These are phyloP conservation scores for Xerus inauris DNA, from an alignment of 2,113 vertebrate species.

Conservation along the genomic window DNA sequence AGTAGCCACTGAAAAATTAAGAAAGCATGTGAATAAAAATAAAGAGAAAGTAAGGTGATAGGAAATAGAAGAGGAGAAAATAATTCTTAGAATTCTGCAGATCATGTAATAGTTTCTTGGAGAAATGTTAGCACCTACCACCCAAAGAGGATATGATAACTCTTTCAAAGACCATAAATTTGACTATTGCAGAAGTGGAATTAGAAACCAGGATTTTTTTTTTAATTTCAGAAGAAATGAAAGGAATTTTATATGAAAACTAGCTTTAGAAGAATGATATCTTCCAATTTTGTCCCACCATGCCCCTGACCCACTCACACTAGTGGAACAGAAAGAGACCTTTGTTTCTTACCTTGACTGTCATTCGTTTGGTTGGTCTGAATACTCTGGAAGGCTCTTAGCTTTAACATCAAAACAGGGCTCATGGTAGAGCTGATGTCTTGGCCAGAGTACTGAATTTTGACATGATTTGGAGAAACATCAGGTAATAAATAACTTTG, in stretches of 20 bases:
- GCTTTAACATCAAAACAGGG: neutral
- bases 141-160: neutral
- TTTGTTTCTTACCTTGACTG: neutral
- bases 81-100: neutral
- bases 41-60: neutral
- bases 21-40: neutral
- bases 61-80: neutral
- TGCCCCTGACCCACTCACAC: neutral
- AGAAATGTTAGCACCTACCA: neutral
- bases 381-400: constrained; percentile 28
- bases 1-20: neutral
- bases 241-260: neutral
- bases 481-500: neutral
- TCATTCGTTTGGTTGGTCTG: neutral
- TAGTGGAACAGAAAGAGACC: neutral
- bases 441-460: neutral
- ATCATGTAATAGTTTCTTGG: neutral
- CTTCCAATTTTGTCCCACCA: neutral
- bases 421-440: neutral
- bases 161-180: neutral
- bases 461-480: neutral
- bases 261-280: neutral
- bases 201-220: neutral
- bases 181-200: neutral
- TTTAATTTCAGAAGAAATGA: neutral